Base-by-base conservation (phyloP, 2,888 invertebrate species). In the Automeris io region DNA sequence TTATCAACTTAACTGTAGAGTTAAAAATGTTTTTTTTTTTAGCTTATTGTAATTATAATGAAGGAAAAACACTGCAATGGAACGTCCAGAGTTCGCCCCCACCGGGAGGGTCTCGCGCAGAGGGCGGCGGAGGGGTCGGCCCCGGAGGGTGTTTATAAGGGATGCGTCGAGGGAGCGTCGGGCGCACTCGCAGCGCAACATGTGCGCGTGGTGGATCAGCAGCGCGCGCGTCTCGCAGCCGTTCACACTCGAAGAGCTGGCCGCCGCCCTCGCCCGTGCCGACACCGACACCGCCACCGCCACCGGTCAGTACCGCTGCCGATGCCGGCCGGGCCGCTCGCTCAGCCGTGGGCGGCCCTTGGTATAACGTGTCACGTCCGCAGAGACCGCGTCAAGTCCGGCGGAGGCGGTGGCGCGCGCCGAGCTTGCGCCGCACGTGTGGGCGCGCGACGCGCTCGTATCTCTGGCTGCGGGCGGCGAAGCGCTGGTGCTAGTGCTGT, bases 381-480 rank as follows among this genome's bases (percentile, higher is more conserved):
- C n/a, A n/a, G n/a, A n/a, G 57, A 74, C 6, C 60, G 49, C 5
- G 39, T 56, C 18, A 40, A 47, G 6, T 42, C 47, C 40, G 33
- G 54, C 33, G 34, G 40, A 42, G 33, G 48, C 41, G n/a, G 35
- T 33, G 11, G 51, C 37, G 40, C 42, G 40, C 42, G 45, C 46
- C 40, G 41, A 41, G 34, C 40, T 39, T 44, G 54, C 29, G 52
- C 51, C 35, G 36, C 54, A 51, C 37, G 54, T 50, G 29, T 51
- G 37, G 31, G 43, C 43, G 39, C 47, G 35, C 51, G 85, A 40
- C 68, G 81, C 13, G 58, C 35, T 19, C 32, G 46, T 44, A 48
- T 41, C 40, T 53, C 47, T 46, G 35, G 18, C 13, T 38, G 31
- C 31, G 33, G n/a, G 37, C 34, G 25, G 12, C 3, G 24, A 18